These are phyloP conservation scores for Lagorchestes hirsutus DNA, from an alignment of 2,797 vertebrate species.

Conservation along the genomic window DNA sequence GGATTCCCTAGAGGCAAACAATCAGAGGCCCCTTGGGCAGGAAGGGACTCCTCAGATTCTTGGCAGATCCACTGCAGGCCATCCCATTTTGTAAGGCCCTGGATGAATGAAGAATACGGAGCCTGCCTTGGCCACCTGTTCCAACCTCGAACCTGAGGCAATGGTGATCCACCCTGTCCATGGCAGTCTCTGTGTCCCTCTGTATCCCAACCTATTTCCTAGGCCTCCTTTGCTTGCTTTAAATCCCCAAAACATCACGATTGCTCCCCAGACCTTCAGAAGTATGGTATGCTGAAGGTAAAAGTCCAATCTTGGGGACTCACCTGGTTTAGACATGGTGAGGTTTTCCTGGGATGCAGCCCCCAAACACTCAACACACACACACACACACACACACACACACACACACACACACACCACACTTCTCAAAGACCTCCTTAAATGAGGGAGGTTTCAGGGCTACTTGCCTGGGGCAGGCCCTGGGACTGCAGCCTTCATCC, in stretches of 20 bases:
- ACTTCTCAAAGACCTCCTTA: slow-evolving; percentile 17
- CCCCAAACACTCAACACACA: neutral
- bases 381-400: neutral
- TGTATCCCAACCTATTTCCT: rapidly evolving
- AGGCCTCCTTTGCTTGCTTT: neutral
- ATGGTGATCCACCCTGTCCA: neutral
- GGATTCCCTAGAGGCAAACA: neutral
- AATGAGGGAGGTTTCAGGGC: neutral
- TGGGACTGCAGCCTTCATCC: neutral
- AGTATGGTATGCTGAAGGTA: neutral
- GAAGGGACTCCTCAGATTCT: neutral
- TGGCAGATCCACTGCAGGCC: neutral
- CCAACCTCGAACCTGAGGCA: neutral
- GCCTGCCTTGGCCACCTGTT: neutral
- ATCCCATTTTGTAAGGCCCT: neutral
- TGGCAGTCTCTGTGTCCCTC: neutral
- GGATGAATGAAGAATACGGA: neutral
- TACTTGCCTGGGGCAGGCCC: neutral
- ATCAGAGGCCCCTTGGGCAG: neutral
- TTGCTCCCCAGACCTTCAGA: neutral
- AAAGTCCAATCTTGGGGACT: neutral
- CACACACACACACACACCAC: neutral
- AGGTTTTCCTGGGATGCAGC: slow-evolving; percentile 20
- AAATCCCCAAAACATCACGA: neutral
- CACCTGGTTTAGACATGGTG: neutral